Conservation (phyloP, 2,888 invertebrate species). For the Teinopalpus imperialis region DNA sequence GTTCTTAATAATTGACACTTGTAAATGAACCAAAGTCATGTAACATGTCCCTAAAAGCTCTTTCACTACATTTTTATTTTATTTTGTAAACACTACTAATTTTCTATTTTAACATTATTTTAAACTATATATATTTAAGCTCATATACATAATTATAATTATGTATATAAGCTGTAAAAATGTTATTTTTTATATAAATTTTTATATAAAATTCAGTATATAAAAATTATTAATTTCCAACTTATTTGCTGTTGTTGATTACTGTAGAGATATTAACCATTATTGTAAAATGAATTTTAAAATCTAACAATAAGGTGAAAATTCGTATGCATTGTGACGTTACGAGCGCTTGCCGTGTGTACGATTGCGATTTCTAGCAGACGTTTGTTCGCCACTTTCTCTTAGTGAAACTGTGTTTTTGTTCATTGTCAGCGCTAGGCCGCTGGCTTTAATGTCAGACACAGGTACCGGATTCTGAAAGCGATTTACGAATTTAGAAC, state of each 20-base stretch:
- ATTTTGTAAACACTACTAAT: no score
- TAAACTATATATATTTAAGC: no score
- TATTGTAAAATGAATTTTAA: conserved; percentile 12
- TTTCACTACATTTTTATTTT: no score
- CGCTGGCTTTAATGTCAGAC: conserved; percentile 32
- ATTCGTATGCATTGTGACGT: conserved; percentile 28
- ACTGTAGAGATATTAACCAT: no score
- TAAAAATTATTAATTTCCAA: no score
- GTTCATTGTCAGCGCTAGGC: conserved; percentile 57
- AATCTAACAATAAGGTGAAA: conserved; percentile 28
- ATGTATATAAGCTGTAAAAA: no score
- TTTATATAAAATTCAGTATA: no score
- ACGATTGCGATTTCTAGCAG: conserved; percentile 46
- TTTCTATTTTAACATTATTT: no score
- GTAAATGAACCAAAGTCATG: neutral
- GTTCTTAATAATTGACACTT: neutral
- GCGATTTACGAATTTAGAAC: conserved; percentile 10
- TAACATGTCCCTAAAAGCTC: no score
- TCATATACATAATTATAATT: no score
- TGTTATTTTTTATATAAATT: no score
- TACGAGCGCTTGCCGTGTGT: conserved; percentile 25
- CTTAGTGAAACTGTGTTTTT: conserved; percentile 78
- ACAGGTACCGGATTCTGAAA: conserved; percentile 30
- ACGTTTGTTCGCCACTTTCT: conserved; percentile 72
- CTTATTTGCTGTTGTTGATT: no score